A percentile compares a stretch with the other conserved stretches of the same genome.
phyloP scores from a whole-genome alignment of 2,797 vertebrate genomes.

The Hippocampus kuda region DNA sequence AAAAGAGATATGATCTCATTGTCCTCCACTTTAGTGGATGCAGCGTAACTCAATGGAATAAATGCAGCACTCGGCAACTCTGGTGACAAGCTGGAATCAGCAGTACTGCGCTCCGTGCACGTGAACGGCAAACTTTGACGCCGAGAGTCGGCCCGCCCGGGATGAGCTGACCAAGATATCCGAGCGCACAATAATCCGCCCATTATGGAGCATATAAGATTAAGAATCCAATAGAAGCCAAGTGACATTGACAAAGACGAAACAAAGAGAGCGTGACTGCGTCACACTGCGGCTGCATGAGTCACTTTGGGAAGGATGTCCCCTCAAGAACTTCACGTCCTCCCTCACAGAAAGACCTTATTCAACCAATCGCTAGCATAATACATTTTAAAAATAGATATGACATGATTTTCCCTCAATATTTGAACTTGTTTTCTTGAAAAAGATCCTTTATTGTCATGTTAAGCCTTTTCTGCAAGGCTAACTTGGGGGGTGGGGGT shows the following conservation, averaged over 20 bases:
- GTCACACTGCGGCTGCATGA: slow-evolving; percentile 21
- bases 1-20: slow-evolving; percentile 34
- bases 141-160: slow-evolving; percentile 35
- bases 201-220: slow-evolving; percentile 28
- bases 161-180: slow-evolving; percentile 58
- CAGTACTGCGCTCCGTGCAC: slow-evolving; percentile 28
- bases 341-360: neutral
- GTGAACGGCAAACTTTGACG: slow-evolving; percentile 27
- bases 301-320: slow-evolving; percentile 19
- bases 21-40: slow-evolving; percentile 22
- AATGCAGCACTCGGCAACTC: slow-evolving; percentile 58
- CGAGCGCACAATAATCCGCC: slow-evolving; percentile 46
- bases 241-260: slow-evolving; percentile 45
- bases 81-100: slow-evolving; percentile 48
- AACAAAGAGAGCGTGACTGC: slow-evolving; percentile 11
- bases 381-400: too few species aligned
- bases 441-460: too few species aligned
- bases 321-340: neutral
- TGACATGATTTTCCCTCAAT: too few species aligned
- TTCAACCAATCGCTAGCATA: too few species aligned
- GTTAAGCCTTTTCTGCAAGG: too few species aligned
- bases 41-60: slow-evolving; percentile 56
- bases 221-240: slow-evolving; percentile 41
- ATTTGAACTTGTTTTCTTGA: too few species aligned
- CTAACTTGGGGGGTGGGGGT: too few species aligned